Evolutionary conservation across 2,888 invertebrate species (phyloP), one percentile per base, ranked within the genome.

Genomic region (Ochropleura leucogaster): DNA sequence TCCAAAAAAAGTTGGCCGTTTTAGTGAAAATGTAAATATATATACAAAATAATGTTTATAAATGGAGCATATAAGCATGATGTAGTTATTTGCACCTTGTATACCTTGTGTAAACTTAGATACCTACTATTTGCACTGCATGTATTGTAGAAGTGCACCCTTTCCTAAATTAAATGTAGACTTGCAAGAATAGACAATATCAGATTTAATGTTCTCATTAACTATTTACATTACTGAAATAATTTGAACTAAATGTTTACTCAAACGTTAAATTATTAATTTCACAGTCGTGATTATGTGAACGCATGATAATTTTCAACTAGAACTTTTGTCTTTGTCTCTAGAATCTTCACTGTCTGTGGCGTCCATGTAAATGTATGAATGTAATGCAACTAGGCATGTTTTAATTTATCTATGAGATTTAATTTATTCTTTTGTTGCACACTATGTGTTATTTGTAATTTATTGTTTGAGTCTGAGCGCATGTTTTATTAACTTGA

Each of bases 391-490:
- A 40, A 12, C 49, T 83, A 76, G 74, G 89, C 88, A 89, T 90
- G 89, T 70, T 72, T 85, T 84, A 74, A 72, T 86, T 65, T 65
- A 42, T 77, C 74, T 68, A 57, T 73, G 71, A 74, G 55, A 69
- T 78, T 75, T 72, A 55, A 74, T 85, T 88, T 86, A 76, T 78
- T 81, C 87, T 90, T 92, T 76, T 81, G 86, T 93, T 92, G 92
- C 92, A 90, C 89, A 86, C 73, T 71, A 84, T 63, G 83, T 90
- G 88, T 88, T 84, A 85, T 90, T 88, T 91, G 79, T 91, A 93
- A 94, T 95, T 95, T 95, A 94, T 88, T 94, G 95, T 96, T 96
- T 95, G 95, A 93, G 95, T 91, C 83, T 83, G 82, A 87, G 79
- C 85, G 95, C 95, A 95, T 94, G 93, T 76, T 66, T 44, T 67